These are phyloP conservation scores for Cyprinodon variegatus DNA, from an alignment of 2,113 vertebrate species.

Conservation along the genomic window DNA sequence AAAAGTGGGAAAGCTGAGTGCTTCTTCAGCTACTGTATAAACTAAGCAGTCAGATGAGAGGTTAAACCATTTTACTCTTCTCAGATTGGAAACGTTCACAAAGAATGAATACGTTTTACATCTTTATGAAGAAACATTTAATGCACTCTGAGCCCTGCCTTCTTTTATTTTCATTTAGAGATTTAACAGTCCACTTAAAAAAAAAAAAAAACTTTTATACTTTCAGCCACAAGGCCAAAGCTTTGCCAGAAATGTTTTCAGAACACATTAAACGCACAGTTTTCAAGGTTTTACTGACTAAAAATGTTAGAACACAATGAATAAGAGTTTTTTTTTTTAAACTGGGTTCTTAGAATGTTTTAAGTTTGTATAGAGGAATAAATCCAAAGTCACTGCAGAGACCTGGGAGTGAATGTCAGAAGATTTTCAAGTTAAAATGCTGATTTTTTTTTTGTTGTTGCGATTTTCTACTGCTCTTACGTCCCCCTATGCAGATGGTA, in stretches of 20 bases:
- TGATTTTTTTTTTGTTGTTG: too few relatives aligned
- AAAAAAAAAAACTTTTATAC: not conserved
- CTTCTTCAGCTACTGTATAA: not conserved
- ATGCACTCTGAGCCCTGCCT: not conserved
- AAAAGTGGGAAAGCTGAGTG: not conserved
- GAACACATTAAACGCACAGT: not conserved
- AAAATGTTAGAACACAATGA: not conserved
- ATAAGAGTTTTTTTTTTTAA: conserved; percentile 3
- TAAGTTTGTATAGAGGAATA: conserved; percentile 2
- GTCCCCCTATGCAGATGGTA: not conserved
- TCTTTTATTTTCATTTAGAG: not conserved
- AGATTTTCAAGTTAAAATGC: not conserved
- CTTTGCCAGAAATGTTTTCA: not conserved
- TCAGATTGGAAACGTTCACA: not conserved
- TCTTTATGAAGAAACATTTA: not conserved
- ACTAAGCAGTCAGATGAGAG: not conserved
- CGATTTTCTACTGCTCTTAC: not conserved
- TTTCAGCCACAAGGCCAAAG: not conserved
- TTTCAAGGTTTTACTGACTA: not conserved
- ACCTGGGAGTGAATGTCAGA: not conserved
- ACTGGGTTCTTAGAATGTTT: conserved; percentile 3
- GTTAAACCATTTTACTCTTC: not conserved
- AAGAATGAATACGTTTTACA: not conserved
- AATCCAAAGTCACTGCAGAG: conserved; percentile 4
- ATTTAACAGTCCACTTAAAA: not conserved